These are phyloP conservation scores for Aurelia aurita complex sp. Pacific DNA, from an alignment of 30 jellyfish, hydroid and myxozoan species.

Conservation along the genomic window DNA sequence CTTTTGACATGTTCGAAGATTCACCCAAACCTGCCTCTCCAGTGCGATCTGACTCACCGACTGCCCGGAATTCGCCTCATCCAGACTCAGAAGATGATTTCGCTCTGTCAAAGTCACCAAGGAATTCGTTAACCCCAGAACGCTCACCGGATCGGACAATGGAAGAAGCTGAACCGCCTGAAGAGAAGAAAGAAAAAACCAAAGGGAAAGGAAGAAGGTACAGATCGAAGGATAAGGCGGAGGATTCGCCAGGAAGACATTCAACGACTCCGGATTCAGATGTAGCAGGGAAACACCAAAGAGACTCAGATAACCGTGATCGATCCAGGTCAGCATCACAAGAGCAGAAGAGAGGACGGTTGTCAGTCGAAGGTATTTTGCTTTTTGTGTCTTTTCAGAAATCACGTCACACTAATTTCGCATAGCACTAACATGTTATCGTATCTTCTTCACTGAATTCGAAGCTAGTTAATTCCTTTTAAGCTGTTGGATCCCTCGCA, in stretches of 20 bases:
- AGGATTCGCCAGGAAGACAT: slow-evolving; percentile 24
- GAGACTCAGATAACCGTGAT: neutral
- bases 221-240: slow-evolving; percentile 36
- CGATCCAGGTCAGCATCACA: slow-evolving; percentile 42
- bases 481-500: too few relatives aligned
- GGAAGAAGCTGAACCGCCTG: slow-evolving; percentile 15
- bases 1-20: slow-evolving; percentile 40
- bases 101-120: slow-evolving; percentile 47
- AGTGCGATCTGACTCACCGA: slow-evolving; percentile 30
- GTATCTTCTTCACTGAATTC: too few relatives aligned
- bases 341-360: slow-evolving; percentile 21
- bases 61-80: slow-evolving; percentile 5
- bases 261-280: slow-evolving; percentile 35
- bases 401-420: too few relatives aligned
- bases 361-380: neutral
- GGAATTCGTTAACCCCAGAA: slow-evolving; percentile 37
- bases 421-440: too few relatives aligned
- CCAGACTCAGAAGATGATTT: slow-evolving; percentile 45
- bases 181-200: slow-evolving; percentile 6
- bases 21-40: slow-evolving; percentile 47
- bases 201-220: slow-evolving; percentile 55
- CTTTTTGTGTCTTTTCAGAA: too few relatives aligned
- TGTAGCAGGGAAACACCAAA: neutral
- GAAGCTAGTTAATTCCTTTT: too few relatives aligned
- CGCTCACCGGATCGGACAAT: slow-evolving; percentile 8